Percentiles rank a stretch among this genome's conserved stretches.
These are phyloP conservation scores for Drosophila trapezifrons DNA, from an alignment of 1,140 invertebrate genomes.

Conservation along the genomic window DNA sequence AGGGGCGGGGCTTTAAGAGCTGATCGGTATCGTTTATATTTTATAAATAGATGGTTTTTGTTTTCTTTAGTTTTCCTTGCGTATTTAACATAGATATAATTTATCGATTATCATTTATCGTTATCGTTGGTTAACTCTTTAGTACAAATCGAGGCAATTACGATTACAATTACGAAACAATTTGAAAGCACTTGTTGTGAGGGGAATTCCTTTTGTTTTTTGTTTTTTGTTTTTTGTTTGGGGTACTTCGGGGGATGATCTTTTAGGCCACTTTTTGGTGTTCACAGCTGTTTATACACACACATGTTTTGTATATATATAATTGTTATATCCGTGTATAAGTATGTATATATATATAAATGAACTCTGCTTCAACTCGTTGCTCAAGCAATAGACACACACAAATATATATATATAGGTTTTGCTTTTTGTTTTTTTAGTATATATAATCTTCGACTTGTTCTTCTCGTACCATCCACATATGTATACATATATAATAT, in stretches of 20 bases:
- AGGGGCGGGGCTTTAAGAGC: conserved; percentile 15
- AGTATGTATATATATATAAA: conserved; percentile 46
- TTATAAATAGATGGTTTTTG: conserved; percentile 25
- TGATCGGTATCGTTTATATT: conserved; percentile 14
- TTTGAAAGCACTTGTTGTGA: conserved; percentile 52
- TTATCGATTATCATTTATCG: conserved; percentile 42
- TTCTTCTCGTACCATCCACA: conserved; percentile 3
- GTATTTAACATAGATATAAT: conserved; percentile 47
- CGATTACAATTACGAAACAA: conserved; percentile 45
- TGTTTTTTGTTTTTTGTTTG: conserved; percentile 20
- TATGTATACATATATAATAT: conserved; percentile 18
- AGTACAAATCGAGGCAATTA: conserved; percentile 74
- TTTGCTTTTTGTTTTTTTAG: conserved; percentile 32
- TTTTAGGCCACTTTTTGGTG: conserved; percentile 81
- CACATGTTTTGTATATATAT: conserved; percentile 44
- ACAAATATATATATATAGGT: conserved; percentile 70
- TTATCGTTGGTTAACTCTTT: conserved; percentile 71
- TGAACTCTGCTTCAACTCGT: conserved; percentile 30
- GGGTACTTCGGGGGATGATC: conserved; percentile 20
- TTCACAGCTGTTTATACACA: conserved; percentile 76
- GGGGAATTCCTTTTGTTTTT: conserved; percentile 23
- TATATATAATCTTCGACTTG: conserved; percentile 40
- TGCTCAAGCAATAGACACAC: conserved; percentile 73
- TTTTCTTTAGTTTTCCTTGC: not conserved
- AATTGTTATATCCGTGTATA: conserved; percentile 52